These are phyloP conservation scores for Dipodomys stephensi DNA, from an alignment of 2,113 vertebrate species.

Conservation along the genomic window DNA sequence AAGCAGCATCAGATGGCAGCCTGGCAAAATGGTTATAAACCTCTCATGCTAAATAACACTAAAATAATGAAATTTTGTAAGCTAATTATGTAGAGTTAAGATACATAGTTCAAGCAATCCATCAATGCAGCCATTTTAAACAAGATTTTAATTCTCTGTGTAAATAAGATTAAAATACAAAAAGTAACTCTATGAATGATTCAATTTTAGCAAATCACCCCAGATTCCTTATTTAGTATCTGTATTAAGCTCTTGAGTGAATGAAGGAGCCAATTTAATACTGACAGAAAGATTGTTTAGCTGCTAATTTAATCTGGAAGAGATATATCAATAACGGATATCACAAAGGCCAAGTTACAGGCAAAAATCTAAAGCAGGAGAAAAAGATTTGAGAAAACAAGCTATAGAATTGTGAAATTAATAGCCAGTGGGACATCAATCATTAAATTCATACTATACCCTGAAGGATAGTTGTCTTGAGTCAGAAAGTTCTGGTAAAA, in stretches of 20 bases:
- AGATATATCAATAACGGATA: slow-evolving; percentile 42
- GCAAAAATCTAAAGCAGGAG: slow-evolving; percentile 27
- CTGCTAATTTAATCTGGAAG: slow-evolving; percentile 56
- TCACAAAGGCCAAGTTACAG: slow-evolving; percentile 47
- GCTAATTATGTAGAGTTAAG: slow-evolving; percentile 76
- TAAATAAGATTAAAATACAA: slow-evolving; percentile 80
- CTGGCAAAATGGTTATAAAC: slow-evolving; percentile 66
- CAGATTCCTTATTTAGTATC: slow-evolving; percentile 65
- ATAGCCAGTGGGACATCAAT: neutral
- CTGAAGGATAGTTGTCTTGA: neutral
- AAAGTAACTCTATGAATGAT: slow-evolving; percentile 77
- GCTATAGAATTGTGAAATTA: slow-evolving; percentile 1
- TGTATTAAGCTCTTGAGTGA: slow-evolving; percentile 59
- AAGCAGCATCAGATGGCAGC: neutral
- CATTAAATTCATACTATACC: neutral
- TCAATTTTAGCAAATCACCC: slow-evolving; percentile 71
- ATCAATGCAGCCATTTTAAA: slow-evolving; percentile 81
- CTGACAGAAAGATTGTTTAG: slow-evolving; percentile 54
- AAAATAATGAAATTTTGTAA: slow-evolving; percentile 77
- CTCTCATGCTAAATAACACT: slow-evolving; percentile 63
- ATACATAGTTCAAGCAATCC: slow-evolving; percentile 73
- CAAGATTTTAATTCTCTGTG: slow-evolving; percentile 71
- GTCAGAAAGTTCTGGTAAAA: neutral
- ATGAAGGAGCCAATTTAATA: slow-evolving; percentile 74
- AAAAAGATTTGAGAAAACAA: slow-evolving; percentile 30